phyloP scores from a whole-genome alignment of 2,797 vertebrate genomes.

The Pelobates cultripes region DNA sequence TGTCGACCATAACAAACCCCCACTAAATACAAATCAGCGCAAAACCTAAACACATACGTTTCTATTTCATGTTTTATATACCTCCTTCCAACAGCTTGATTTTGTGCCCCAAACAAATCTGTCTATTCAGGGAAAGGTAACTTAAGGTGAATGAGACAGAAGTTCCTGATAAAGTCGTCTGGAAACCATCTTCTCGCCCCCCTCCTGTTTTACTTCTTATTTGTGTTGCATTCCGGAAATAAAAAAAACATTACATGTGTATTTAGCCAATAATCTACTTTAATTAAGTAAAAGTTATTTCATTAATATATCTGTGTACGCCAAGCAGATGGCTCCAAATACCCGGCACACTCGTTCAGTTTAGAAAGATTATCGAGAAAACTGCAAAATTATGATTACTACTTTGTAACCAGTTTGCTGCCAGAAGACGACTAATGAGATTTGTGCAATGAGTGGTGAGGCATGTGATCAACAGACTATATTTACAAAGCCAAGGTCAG shows the following conservation, averaged over 20 bases:
- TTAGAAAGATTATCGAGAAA: constrained; percentile 1
- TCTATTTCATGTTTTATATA: constrained; percentile 20
- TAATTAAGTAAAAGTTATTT: constrained; percentile 61
- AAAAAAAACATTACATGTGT: constrained; percentile 21
- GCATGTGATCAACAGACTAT: no score
- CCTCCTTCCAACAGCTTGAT: constrained; percentile 34
- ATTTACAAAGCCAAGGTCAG: no score
- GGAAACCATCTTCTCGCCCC: constrained; percentile 9
- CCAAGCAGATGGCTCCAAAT: constrained; percentile 42
- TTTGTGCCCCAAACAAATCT: constrained; percentile 26
- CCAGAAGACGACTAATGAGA: not conserved
- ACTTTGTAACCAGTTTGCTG: constrained; percentile 2
- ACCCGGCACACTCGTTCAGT: constrained; percentile 1
- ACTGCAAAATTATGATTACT: constrained; percentile 3
- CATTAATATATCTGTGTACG: constrained; percentile 41
- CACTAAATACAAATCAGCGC: not conserved
- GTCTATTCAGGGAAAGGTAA: constrained; percentile 15
- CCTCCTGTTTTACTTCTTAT: constrained; percentile 25
- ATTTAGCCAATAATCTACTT: constrained; percentile 56
- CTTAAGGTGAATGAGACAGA: constrained; percentile 44
- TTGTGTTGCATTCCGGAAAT: constrained; percentile 26
- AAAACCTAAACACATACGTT: not conserved
- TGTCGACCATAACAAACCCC: not conserved
- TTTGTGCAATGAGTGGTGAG: no score
- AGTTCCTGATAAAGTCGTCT: constrained; percentile 33